Evolutionary conservation across 2,797 vertebrate species (phyloP).

Genomic region (Peromyscus aztecus): DNA sequence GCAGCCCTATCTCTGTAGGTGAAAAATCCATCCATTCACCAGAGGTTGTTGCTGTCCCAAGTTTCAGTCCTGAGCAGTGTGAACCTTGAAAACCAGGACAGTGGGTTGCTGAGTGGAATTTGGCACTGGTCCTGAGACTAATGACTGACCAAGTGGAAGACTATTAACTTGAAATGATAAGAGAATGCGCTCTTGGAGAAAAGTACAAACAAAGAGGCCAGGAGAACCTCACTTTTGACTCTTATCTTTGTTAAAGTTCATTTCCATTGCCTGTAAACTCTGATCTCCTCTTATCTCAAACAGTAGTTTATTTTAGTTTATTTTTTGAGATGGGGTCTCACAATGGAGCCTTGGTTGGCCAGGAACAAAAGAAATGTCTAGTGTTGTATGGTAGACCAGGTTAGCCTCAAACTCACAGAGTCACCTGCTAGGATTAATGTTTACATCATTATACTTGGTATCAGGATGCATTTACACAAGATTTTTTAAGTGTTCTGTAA

Average conservation of each 20-base stretch:
- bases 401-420: background rate
- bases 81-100: background rate
- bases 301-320: background rate
- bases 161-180: background rate
- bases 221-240: background rate
- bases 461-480: background rate
- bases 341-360: background rate
- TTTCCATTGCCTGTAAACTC: slow-evolving; percentile 1
- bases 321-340: background rate
- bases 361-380: too few species aligned
- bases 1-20: background rate
- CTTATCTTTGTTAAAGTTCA: background rate
- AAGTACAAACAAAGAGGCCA: background rate
- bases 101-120: background rate
- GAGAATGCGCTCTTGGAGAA: background rate
- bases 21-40: background rate
- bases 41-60: background rate
- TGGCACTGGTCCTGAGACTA: background rate
- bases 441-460: background rate
- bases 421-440: background rate
- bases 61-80: background rate
- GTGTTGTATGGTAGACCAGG: too few species aligned
- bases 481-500: slow-evolving; percentile 21
- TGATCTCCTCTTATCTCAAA: background rate
- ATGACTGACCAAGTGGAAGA: background rate